phyloP scores from a whole-genome alignment of 1,140 invertebrate species.

The Brachionus rotundiformis region DNA sequence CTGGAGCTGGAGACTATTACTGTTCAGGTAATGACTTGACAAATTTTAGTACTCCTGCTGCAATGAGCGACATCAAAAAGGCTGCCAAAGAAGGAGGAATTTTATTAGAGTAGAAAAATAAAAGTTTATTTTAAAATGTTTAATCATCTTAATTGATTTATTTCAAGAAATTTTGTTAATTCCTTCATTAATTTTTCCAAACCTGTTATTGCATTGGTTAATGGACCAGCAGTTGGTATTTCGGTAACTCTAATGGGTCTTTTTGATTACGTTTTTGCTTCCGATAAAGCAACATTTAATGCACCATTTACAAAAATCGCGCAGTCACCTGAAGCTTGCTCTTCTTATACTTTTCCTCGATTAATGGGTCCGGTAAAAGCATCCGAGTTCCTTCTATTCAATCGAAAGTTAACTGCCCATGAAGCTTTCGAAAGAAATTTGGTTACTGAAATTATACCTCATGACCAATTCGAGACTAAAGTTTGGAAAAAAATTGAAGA shows the following conservation, averaged over 20 bases:
- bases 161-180: constrained; percentile 71
- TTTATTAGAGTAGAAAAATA: constrained; percentile 55
- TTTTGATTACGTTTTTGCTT: constrained; percentile 84
- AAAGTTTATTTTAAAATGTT: constrained; percentile 51
- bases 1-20: constrained; percentile 76
- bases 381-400: constrained; percentile 29
- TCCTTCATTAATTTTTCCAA: constrained; percentile 85
- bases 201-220: constrained; percentile 80
- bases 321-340: constrained; percentile 79
- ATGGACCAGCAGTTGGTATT: constrained; percentile 89
- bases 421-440: constrained; percentile 52
- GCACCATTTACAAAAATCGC: constrained; percentile 81
- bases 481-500: constrained; percentile 57
- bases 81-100: constrained; percentile 26
- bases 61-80: constrained; percentile 41
- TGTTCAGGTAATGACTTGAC: constrained; percentile 84
- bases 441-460: constrained; percentile 70
- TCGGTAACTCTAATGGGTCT: constrained; percentile 77
- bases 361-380: constrained; percentile 43
- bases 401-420: constrained; percentile 37
- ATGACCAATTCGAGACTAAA: constrained; percentile 63
- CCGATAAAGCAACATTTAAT: constrained; percentile 73
- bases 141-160: neutral
- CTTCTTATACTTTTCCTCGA: constrained; percentile 76
- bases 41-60: constrained; percentile 62